Base-by-base conservation (phyloP, 2,888 invertebrate genomes). In the Mythimna impura region DNA sequence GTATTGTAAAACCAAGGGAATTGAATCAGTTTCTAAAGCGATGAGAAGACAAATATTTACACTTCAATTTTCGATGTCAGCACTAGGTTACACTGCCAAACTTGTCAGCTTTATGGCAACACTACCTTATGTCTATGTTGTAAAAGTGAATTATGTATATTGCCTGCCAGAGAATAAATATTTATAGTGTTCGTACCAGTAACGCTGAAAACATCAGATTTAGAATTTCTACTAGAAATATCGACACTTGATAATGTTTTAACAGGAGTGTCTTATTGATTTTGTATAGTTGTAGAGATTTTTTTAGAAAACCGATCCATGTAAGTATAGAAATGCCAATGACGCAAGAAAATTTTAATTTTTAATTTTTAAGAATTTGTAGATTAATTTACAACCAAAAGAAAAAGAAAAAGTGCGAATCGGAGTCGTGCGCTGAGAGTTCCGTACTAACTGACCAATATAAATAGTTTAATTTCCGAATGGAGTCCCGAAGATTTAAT, bases 141-240 rank as follows among this genome's bases (percentile, higher is more conserved):
- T 90, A 89, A 90, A 88, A 87, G 87, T 91, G 92, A 93, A 90
- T 91, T 90, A 93, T 91, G 91, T 90, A 89, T 91, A 91, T 91
- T 91, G 89, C 91, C 89, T 89, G 91, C 89, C 91, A 89, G 86
- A 85, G 82, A 88, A 90, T 87, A 87, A 61, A 61, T 92, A 92
- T 93, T 92, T 92, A 92, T 92, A 82, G 89, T 88, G 84, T 85
- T 92, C 82, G 89, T 88, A 83, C 86, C 84, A 85, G 88, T 88
- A 90, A 90, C 89, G 87, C 89, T 88, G 87, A 89, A 90, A 89
- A 87, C 86, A 88, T 85, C 85, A 90, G 89, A 91, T 91, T 92
- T 91, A 91, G 86, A 85, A 84, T 83, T 86, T 89, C 87, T 83
- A 82, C 84, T 80, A 73, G 70, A 89, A 87, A 90, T 91, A 47